Evolutionary conservation across 2,888 invertebrate species (phyloP).

Genomic region (Brachylomia viminalis): DNA sequence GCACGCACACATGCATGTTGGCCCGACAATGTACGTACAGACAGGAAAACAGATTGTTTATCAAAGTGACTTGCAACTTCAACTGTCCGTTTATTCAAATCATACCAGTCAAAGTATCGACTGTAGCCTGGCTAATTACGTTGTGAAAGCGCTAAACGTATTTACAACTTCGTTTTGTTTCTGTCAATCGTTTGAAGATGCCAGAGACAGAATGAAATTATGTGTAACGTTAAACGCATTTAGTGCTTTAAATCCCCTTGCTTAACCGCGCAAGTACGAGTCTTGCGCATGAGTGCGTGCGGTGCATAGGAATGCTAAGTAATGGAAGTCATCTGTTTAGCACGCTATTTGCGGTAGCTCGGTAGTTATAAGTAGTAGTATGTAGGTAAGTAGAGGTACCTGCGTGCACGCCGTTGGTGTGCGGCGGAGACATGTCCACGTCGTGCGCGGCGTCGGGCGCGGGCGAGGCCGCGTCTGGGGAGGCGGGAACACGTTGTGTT

Average conservation of each 20-base stretch:
- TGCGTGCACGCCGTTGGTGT: slow-evolving; percentile 71
- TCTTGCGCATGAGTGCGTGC: not conserved
- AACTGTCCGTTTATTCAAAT: not conserved
- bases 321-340: not conserved
- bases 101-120: not conserved
- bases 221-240: too few relatives aligned
- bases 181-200: too few relatives aligned
- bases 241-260: too few relatives aligned
- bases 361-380: too few relatives aligned
- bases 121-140: too few relatives aligned
- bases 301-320: not conserved
- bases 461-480: too few relatives aligned
- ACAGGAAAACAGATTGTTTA: not conserved
- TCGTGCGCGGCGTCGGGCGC: slow-evolving; percentile 41
- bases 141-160: too few relatives aligned
- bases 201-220: too few relatives aligned
- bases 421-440: slow-evolving; percentile 70
- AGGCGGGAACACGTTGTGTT: too few relatives aligned
- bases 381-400: slow-evolving; percentile 25
- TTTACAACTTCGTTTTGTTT: too few relatives aligned
- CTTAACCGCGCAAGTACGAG: not conserved
- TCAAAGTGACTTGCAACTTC: not conserved
- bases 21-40: not conserved
- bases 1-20: not conserved
- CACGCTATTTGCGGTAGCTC: not conserved